Base-by-base conservation (phyloP, 2,888 invertebrate genomes). In the Cephus runcator region DNA sequence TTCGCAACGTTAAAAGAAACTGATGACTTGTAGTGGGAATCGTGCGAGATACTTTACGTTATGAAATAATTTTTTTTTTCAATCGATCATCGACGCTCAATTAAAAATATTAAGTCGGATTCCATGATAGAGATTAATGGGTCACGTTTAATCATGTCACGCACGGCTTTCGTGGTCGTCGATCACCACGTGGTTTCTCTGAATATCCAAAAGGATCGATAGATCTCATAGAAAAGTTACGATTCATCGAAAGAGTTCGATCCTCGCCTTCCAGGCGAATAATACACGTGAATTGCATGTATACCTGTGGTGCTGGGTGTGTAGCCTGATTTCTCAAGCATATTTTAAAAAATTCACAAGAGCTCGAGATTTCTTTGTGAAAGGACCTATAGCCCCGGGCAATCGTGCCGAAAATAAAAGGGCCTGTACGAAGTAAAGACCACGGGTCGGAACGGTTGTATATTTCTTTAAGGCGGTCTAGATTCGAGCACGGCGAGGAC, bases 401-500 rank as follows among this genome's bases (percentile, higher is more conserved):
- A 56, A 23, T 23, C 56, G 23, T 56, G 23, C 56, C 56, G 23
- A 56, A 56, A 23, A 56, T 56, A 56, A 56, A 56, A 56, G 56
- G 56, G 56, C 56, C 56, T 56, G 56, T 56, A 56, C 23, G 56
- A 23, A 23, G 56, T 56, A 23, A 56, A 23, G 9, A 56, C 56
- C 56, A 9, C 23, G 56, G 56, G 23, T 9, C 2, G 56, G 9
- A 23, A 56, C 9, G 56, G 56, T 23, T 56, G 56, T 71, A 31
- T 71, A 33, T 71, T 74, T 30, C n/a, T 74, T 74, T 36, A 35
- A 36, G 74, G 36, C 74, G 74, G 35, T 34, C 74, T 36, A 74
- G 34, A 74, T 35, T 34, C 74, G 74, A 74, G 74, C 34, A 35
- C n/a, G 33, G 34, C 74, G 74, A 74, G 74, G 74, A 74, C 74